Evolutionary conservation across 1,140 invertebrate genomes (phyloP).

Genomic region (Atta colombica): DNA sequence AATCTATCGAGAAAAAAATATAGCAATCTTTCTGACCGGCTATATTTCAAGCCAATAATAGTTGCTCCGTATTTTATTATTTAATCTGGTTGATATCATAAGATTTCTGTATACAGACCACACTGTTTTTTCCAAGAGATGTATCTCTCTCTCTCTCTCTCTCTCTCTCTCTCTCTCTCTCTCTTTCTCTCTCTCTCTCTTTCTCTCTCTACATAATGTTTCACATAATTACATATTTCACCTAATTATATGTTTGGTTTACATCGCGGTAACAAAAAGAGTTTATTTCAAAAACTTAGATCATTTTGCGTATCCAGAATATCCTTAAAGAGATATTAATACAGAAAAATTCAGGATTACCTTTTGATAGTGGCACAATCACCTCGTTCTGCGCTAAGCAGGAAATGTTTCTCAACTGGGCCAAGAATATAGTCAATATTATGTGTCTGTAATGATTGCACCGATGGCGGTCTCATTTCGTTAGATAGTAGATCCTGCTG

Average conservation of each 20-base stretch:
- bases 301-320: not conserved
- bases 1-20: no score
- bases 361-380: slow-evolving; percentile 94
- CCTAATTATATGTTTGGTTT: not conserved
- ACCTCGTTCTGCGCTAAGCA: slow-evolving; percentile 94
- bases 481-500: slow-evolving; percentile 85
- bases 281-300: not conserved
- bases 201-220: not conserved
- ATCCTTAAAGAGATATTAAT: slow-evolving; percentile 27
- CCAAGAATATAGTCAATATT: slow-evolving; percentile 90
- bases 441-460: slow-evolving; percentile 74
- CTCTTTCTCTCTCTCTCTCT: no score
- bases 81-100: no score
- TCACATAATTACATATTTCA: not conserved
- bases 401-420: slow-evolving; percentile 93
- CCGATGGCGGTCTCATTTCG: slow-evolving; percentile 76
- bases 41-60: no score
- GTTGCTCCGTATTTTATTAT: no score
- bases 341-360: slow-evolving; percentile 84
- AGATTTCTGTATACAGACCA: no score
- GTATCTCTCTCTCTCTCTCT: no score
- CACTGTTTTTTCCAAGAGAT: no score
- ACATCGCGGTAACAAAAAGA: not conserved
- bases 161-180: no score
- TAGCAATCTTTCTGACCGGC: no score